Evolutionary conservation across 1,140 invertebrate genomes (phyloP).

Genomic region (Asobara japonica): DNA sequence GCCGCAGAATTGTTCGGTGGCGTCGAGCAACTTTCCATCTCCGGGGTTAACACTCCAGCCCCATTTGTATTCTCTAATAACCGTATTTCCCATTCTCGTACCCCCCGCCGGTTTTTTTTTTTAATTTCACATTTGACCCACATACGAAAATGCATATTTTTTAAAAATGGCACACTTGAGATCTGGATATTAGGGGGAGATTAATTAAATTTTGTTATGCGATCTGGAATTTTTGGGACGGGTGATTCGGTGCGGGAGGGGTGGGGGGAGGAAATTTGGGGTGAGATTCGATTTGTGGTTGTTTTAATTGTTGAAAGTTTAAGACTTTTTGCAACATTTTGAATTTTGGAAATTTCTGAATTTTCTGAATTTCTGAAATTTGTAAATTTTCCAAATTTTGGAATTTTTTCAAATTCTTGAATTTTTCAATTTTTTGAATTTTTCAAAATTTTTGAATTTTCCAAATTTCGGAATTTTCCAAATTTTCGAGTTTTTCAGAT

Average conservation of each 20-base stretch:
- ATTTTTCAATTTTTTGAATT: no score
- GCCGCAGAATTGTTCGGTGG: constrained; percentile 9
- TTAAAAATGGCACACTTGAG: neutral
- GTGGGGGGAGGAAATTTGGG: no score
- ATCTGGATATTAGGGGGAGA: neutral
- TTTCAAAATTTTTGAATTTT: no score
- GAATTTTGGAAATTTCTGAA: no score
- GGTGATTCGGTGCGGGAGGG: no score
- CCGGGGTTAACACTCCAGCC: neutral
- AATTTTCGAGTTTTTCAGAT: no score
- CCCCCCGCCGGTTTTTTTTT: neutral
- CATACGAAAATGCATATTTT: neutral
- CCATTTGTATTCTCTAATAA: neutral
- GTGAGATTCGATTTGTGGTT: no score
- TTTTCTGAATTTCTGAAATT: no score
- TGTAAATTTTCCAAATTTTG: no score
- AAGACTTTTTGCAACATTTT: neutral
- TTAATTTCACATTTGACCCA: neutral
- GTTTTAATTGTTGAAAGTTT: neutral
- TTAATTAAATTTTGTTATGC: neutral
- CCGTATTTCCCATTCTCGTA: neutral
- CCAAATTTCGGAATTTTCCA: no score
- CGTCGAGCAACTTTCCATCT: constrained; percentile 6
- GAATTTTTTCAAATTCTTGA: no score
- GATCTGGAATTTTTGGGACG: neutral